Evolutionary conservation across 2,797 vertebrate genomes (phyloP), one percentile per base, ranked within the genome.

Genomic region (Corythornis leucogaster): DNA sequence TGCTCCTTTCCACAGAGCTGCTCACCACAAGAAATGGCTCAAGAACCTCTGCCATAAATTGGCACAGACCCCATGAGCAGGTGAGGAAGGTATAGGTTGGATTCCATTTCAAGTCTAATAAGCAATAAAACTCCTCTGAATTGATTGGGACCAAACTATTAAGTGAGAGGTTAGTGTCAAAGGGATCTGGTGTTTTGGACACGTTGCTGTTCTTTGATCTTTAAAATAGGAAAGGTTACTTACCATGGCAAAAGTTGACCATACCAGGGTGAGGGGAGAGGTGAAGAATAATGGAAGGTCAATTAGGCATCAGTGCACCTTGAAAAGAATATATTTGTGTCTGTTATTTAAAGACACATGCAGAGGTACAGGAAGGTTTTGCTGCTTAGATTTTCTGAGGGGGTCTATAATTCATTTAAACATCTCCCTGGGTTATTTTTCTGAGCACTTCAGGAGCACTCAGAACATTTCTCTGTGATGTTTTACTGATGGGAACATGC

Each of bases 381-480:
- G 40, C 61, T 84, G 40, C 31, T 63, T 43, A 62, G 28, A 12
- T 53, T 75, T 15, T 80, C 31, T 38, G 28, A 80, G 67, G 31
- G 31, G 38, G 12, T 86, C 92, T 92, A 71, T 69, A 81, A 78
- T 77, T 94, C 11, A 51, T 73, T 84, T 51, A 90, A 86, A 62
- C 30, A 38, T 71, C 38, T 84, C 24, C 48, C 54, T 66, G 24
- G 5, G 17, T 80, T 82, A 54, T 87, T 83, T 90, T 89, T 75
- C 74, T 67, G 73, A 90, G 63, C 31, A 57, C 31, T 93, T 95
- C 80, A 80, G 84, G 51, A 95, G 28, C 17, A 48, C 24, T 48
- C 42, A 46, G 62, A 85, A 75, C 54, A 35, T 84, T 91, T 67
- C 22, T 91, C 87, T 35, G 73, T 54, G 45, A 51, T 76, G 33